Evolutionary conservation across 2,888 invertebrate genomes (phyloP), one percentile per base, ranked within the genome.

Genomic region (Eupelmus urozonus): DNA sequence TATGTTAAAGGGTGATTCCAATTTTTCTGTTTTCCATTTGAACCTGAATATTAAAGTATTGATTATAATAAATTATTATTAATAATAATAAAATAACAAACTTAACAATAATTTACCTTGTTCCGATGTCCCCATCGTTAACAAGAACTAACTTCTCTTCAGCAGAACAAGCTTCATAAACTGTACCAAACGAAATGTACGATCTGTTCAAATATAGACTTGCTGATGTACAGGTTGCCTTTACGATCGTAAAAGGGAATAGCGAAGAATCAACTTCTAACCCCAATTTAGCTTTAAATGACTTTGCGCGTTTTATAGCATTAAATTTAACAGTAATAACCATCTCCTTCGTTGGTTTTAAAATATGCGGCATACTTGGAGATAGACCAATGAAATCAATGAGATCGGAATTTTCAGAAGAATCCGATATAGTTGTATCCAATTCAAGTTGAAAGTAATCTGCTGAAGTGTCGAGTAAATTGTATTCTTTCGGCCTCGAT

Each of bases 111-210:
- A 16, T 45, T 83, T 84, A 92, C 92, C 87, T 91, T 23, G 92
- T 90, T 65, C 91, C 92, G 75, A 92, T 88, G 82, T 93, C 92
- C 2, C 93, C 93, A 7, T 87, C 90, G 85, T 93, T 93, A 63
- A 86, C 87, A 82, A 93, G 87, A 42, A 91, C 84, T 27, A 93
- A 85, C 81, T 89, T 91, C 40, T 90, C 84, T 9, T 89, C 88
- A 53, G 86, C 88, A 23, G 85, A 85, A 76, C 90, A 91, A 20
- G 91, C 90, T 79, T 91, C 87, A 7, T 91, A 90, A 0, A 93
- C 90, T 45, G 90, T 90, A n/a, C 92, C 92, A 82, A 93, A 93
- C 11, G 91, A 89, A 51, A 93, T 85, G 23, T 89, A 85, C n/a
- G 86, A 85, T 40, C 90, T 89, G 82, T 91, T 91, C 25, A 93